Evolutionary conservation across 2,888 invertebrate genomes (phyloP).

Genomic region (Meteorus cinctellus): DNA sequence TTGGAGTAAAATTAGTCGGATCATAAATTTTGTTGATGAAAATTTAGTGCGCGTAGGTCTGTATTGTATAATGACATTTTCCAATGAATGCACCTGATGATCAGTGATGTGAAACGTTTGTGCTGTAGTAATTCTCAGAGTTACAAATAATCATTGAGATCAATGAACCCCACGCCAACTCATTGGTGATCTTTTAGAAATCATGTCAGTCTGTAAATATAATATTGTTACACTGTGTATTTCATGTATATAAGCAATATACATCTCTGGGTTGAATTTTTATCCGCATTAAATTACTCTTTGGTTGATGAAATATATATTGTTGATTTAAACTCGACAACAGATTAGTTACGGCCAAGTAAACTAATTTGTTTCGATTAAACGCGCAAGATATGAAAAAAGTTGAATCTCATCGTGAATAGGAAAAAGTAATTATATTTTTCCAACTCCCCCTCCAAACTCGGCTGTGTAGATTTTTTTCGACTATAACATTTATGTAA

Average conservation of each 20-base stretch:
- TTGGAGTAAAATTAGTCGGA: constrained; percentile 60
- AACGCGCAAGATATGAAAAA: constrained; percentile 42
- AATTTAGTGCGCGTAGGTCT: neutral
- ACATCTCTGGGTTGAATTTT: neutral
- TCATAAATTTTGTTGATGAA: constrained; percentile 50
- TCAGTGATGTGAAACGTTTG: constrained; percentile 33
- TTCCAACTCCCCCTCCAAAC: neutral
- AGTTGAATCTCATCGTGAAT: constrained; percentile 2
- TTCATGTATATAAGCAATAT: neutral
- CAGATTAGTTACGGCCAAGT: constrained; percentile 32
- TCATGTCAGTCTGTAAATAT: constrained; percentile 11
- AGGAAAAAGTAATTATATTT: constrained; percentile 10
- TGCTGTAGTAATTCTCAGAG: constrained; percentile 38
- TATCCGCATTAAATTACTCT: constrained; percentile 26
- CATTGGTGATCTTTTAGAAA: constrained; percentile 20
- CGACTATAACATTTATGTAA: constrained; percentile 11
- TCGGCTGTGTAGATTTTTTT: constrained; percentile 27
- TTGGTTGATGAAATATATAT: constrained; percentile 1
- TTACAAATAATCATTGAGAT: constrained; percentile 42
- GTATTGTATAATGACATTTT: constrained; percentile 63
- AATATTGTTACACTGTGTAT: constrained; percentile 25
- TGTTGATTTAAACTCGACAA: constrained; percentile 35
- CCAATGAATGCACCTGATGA: constrained; percentile 58
- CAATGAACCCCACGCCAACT: constrained; percentile 45
- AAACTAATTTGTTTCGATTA: constrained; percentile 54